phyloP scores from a whole-genome alignment of 2,797 vertebrate species.

The Protosalanx chinensis region DNA sequence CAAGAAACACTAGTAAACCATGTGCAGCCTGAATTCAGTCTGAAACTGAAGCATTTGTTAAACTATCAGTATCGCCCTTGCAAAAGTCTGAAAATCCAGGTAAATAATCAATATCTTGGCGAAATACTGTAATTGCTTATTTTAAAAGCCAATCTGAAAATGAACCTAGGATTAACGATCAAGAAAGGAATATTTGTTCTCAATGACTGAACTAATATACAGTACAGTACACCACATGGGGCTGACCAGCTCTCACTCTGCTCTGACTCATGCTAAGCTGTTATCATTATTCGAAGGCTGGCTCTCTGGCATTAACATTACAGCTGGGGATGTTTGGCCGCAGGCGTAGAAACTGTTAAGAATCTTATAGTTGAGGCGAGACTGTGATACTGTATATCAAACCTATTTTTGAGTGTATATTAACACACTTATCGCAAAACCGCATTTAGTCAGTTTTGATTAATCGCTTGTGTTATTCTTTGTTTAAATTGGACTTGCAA shows the following conservation, averaged over 20 bases:
- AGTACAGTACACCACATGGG: too few species aligned
- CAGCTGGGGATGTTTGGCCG: constrained; percentile 49
- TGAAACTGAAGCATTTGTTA: neutral
- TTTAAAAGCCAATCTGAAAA: neutral
- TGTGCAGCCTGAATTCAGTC: neutral
- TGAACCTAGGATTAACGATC: constrained; percentile 14
- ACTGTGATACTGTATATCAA: neutral
- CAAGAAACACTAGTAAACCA: neutral
- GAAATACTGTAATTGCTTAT: neutral
- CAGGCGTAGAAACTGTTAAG: constrained; percentile 70
- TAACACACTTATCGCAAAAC: too few species aligned
- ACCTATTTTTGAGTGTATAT: neutral
- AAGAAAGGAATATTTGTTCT: constrained; percentile 8
- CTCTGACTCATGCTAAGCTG: constrained; percentile 52
- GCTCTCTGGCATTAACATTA: constrained; percentile 59
- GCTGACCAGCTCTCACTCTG: constrained; percentile 51
- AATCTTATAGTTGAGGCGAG: constrained; percentile 60
- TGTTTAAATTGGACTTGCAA: neutral
- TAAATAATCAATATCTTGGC: neutral
- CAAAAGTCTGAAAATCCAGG: too few species aligned
- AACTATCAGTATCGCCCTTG: too few species aligned
- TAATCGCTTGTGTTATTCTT: neutral
- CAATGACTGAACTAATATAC: neutral
- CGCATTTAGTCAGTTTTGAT: neutral
- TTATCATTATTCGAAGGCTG: constrained; percentile 64